These are phyloP conservation scores for Lepidothrix coronata DNA, from an alignment of 2,113 vertebrate species.

Conservation along the genomic window DNA sequence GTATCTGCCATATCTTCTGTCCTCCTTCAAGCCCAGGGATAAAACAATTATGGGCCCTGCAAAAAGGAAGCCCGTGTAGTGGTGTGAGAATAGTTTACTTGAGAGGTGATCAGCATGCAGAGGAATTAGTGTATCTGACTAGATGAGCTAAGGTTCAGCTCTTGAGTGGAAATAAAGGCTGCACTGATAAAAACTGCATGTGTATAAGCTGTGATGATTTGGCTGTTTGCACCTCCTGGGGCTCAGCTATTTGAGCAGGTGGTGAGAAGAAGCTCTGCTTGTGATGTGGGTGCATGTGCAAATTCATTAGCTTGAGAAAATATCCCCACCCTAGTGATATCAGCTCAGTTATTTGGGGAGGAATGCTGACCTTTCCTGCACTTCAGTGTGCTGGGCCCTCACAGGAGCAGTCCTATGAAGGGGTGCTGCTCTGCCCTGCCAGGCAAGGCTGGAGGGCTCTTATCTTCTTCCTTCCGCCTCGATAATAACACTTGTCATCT, in stretches of 20 bases:
- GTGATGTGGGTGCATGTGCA: background rate
- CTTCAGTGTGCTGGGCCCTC: fast-evolving
- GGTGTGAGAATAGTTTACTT: background rate
- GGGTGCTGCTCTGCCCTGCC: background rate
- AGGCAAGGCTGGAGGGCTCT: slow-evolving; percentile 29
- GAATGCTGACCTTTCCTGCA: fast-evolving
- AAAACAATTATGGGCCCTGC: background rate
- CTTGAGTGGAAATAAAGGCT: too few relatives aligned
- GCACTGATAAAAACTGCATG: background rate
- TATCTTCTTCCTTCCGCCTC: slow-evolving; percentile 7
- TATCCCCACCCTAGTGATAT: fast-evolving
- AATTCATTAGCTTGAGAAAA: background rate
- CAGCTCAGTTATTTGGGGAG: background rate
- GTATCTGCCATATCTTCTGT: background rate
- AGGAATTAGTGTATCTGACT: background rate
- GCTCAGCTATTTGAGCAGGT: background rate
- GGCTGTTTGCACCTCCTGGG: background rate
- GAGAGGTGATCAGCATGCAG: background rate
- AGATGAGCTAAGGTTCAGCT: background rate
- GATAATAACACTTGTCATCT: slow-evolving; percentile 28
- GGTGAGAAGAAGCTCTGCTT: background rate
- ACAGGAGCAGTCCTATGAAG: background rate
- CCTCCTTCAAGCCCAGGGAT: background rate
- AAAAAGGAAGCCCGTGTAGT: background rate
- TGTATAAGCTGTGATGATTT: background rate